Evolutionary conservation across 2,797 vertebrate genomes (phyloP).

Genomic region (Chaenodraco wilsoni): DNA sequence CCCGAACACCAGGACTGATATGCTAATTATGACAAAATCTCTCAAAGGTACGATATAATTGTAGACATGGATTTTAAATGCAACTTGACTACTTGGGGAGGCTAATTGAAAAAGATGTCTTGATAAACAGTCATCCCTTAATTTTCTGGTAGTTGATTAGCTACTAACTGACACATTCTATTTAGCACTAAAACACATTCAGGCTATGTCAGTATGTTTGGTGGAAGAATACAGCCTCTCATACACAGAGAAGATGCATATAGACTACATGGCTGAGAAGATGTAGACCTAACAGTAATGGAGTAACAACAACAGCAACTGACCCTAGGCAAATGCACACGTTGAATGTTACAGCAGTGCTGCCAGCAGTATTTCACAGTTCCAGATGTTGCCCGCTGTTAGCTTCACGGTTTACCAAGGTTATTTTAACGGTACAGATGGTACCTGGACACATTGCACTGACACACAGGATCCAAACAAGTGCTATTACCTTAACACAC

Average conservation of each 20-base stretch:
- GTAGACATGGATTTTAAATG: too few relatives aligned
- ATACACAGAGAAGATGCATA: not conserved
- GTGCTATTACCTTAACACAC: constrained; percentile 26
- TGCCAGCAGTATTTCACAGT: constrained; percentile 35
- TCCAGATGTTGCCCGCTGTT: constrained; percentile 38
- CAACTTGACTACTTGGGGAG: too few relatives aligned
- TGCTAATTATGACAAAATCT: too few relatives aligned
- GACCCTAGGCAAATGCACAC: constrained; percentile 6
- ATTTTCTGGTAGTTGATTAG: not conserved
- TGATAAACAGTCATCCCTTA: not conserved
- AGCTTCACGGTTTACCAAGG: constrained; percentile 46
- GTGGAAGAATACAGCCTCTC: not conserved
- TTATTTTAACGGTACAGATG: constrained; percentile 65
- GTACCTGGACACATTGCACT: constrained; percentile 60
- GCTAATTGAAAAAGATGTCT: not conserved
- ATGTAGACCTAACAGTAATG: not conserved
- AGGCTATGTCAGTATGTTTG: not conserved
- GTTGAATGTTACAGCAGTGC: constrained; percentile 13
- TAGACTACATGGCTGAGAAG: not conserved
- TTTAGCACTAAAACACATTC: too few relatives aligned
- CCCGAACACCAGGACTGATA: too few relatives aligned
- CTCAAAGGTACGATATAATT: too few relatives aligned
- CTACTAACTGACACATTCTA: not conserved
- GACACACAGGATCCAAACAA: constrained; percentile 60
- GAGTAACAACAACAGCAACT: not conserved